phyloP scores from a whole-genome alignment of 2,888 invertebrate species.

The Tinea pellionella region DNA sequence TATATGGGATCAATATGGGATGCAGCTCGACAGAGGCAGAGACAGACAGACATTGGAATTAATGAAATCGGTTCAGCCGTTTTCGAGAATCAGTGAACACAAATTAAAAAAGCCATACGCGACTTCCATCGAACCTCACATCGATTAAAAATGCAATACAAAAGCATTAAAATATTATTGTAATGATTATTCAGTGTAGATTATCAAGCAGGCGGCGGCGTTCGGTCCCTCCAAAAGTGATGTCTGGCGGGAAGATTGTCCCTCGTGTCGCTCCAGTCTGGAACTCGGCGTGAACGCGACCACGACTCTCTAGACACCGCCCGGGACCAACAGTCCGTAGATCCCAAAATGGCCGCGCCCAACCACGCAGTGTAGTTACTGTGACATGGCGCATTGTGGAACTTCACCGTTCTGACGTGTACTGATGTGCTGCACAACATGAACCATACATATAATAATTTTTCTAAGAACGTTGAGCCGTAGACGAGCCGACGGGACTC shows the following conservation, averaged over 20 bases:
- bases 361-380: constrained; percentile 89
- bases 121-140: too few relatives aligned
- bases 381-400: constrained; percentile 80
- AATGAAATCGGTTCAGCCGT: too few relatives aligned
- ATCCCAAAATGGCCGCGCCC: constrained; percentile 82
- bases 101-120: too few relatives aligned
- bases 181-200: not conserved
- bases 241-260: constrained; percentile 62
- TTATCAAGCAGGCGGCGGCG: not conserved
- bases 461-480: too few relatives aligned
- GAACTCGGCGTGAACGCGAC: constrained; percentile 74
- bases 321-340: constrained; percentile 74
- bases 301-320: constrained; percentile 82
- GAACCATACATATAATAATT: too few relatives aligned
- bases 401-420: constrained; percentile 66
- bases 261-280: constrained; percentile 83
- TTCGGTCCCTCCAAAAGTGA: constrained; percentile 25
- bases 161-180: too few relatives aligned
- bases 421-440: not conserved
- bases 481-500: constrained; percentile 18
- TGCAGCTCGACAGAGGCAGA: too few relatives aligned
- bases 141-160: too few relatives aligned
- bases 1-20: too few relatives aligned
- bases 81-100: too few relatives aligned
- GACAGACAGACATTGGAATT: too few relatives aligned